Conservation (phyloP, 2,888 invertebrate species). For the Idaea biselata region DNA sequence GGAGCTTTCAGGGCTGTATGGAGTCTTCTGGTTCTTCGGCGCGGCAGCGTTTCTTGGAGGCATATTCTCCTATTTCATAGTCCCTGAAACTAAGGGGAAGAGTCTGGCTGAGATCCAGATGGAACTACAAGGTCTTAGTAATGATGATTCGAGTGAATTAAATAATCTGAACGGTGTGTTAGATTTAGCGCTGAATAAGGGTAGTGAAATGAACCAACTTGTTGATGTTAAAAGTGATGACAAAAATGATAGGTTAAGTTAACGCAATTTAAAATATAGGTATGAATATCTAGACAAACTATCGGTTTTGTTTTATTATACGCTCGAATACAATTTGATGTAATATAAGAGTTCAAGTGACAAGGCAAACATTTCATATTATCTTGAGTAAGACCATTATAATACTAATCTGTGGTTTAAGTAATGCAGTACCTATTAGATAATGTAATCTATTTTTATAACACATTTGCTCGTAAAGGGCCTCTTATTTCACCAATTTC, state of each 20-base stretch:
- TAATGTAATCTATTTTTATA: no score
- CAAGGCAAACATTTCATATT: no score
- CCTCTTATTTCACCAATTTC: no score
- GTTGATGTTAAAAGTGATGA: constrained; percentile 11
- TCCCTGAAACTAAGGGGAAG: constrained; percentile 81
- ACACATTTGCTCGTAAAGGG: no score
- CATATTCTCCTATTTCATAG: constrained; percentile 65
- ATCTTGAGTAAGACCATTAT: no score
- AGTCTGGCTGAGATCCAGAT: constrained; percentile 78
- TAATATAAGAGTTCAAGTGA: not conserved
- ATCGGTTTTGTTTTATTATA: not conserved
- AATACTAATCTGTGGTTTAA: no score
- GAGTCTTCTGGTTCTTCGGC: constrained; percentile 76
- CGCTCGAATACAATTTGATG: not conserved
- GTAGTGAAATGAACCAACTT: constrained; percentile 27
- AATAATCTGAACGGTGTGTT: constrained; percentile 19
- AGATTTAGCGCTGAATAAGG: not conserved
- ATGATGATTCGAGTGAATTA: constrained; percentile 35
- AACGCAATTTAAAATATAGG: not conserved
- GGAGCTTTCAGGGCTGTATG: constrained; percentile 66
- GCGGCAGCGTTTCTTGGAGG: constrained; percentile 67
- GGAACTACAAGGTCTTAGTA: constrained; percentile 62
- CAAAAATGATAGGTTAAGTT: not conserved
- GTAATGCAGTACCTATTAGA: no score
- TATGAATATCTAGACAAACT: not conserved